Conservation (phyloP, 2,113 vertebrate genomes). For the Anseranas semipalmata region DNA sequence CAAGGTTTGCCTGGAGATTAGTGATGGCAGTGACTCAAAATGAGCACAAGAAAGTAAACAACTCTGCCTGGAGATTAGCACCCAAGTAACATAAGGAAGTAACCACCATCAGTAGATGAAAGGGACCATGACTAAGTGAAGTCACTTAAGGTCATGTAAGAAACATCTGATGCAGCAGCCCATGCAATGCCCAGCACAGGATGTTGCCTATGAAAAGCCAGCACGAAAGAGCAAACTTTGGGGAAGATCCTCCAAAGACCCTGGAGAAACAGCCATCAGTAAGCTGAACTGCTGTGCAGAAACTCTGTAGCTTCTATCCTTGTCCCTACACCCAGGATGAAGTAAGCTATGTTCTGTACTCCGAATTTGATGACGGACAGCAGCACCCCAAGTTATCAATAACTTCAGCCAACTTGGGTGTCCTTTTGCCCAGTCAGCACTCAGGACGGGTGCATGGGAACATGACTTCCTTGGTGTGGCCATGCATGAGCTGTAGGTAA, state of each 20-base stretch:
- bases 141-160: background rate
- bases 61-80: background rate
- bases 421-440: background rate
- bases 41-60: background rate
- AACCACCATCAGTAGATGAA: background rate
- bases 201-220: background rate
- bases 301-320: background rate
- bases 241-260: background rate
- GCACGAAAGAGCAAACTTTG: background rate
- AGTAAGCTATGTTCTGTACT: background rate
- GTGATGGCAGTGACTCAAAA: background rate
- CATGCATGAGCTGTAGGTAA: background rate
- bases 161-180: background rate
- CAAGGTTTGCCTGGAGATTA: background rate
- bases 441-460: background rate
- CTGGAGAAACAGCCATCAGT: background rate
- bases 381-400: background rate
- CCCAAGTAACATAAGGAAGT: background rate
- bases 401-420: background rate
- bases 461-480: background rate
- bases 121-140: background rate
- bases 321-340: background rate
- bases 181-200: background rate
- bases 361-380: background rate
- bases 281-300: background rate